These are phyloP conservation scores for Corythucha ciliata DNA, from an alignment of 2,888 invertebrate species.

Conservation along the genomic window DNA sequence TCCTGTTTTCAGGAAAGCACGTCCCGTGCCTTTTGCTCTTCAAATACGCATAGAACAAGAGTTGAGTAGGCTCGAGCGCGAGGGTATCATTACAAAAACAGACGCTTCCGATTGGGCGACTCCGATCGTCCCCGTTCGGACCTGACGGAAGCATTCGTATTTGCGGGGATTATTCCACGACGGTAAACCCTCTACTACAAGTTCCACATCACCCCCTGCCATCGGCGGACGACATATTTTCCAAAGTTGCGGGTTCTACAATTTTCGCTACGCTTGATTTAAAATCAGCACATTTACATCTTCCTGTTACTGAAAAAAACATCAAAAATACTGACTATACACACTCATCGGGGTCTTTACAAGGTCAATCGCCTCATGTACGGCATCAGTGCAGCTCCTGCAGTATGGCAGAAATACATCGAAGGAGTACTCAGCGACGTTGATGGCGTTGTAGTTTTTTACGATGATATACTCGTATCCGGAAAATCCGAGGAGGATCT, in stretches of 20 bases:
- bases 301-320: neutral
- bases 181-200: slow-evolving; percentile 3
- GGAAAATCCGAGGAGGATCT: too few relatives aligned
- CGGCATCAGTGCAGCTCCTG: slow-evolving; percentile 5
- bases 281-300: slow-evolving; percentile 4
- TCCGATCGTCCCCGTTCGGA: too few relatives aligned
- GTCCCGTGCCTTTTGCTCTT: neutral
- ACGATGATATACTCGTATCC: slow-evolving; percentile 6
- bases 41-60: neutral
- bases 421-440: slow-evolving; percentile 3
- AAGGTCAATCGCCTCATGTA: slow-evolving; percentile 5
- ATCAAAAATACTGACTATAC: slow-evolving; percentile 8
- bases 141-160: slow-evolving; percentile 9
- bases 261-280: slow-evolving; percentile 4
- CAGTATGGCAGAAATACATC: slow-evolving; percentile 9
- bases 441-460: neutral
- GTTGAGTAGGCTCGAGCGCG: slow-evolving; percentile 1
- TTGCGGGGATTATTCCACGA: slow-evolving; percentile 12
- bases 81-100: neutral
- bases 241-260: neutral
- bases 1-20: slow-evolving; percentile 4
- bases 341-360: slow-evolving; percentile 1
- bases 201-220: slow-evolving; percentile 8
- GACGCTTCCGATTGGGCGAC: slow-evolving; percentile 1
- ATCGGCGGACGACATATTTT: neutral